Evolutionary conservation across 2,888 invertebrate genomes (phyloP), one percentile per base, ranked within the genome.

Genomic region (Amphipyra tragopoginis): DNA sequence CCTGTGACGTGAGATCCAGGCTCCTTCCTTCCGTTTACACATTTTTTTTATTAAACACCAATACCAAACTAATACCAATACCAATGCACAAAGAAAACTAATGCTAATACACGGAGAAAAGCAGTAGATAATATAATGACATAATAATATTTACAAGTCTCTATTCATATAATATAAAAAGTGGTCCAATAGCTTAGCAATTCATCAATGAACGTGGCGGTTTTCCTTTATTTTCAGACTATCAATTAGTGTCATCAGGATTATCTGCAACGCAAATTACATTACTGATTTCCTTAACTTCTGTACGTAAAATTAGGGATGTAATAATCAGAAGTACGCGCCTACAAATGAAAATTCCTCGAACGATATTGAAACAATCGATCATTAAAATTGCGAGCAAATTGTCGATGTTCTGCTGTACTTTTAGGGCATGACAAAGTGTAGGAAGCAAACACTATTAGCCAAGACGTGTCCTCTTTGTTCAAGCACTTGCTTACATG

Each of bases 401-500:
- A 71, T 60, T 57, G 54, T 38, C 68, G 26, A 39, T 44, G 65
- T 51, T 58, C 49, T 53, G 42, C 60, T 57, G 59, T 65, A 53
- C 70, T 78, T 81, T 71, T 72, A 70, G 69, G 69, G 74, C 79
- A 73, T 65, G 64, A 64, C 58, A 50, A 75, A 79, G 64, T 72
- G 52, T 77, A 73, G 72, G 73, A 73, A 68, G 59, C 63, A 15
- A 49, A 38, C 51, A 68, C 66, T 69, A 75, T 65, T 73, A 76
- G 70, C 65, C 40, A 65, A 71, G 60, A 69, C 72, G 65, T 72
- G 74, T 55, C 55, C 71, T 56, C 73, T 66, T 80, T 81, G 72
- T 82, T 75, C 77, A 69, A 71, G 55, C 52, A 66, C 58, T 66
- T 58, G 54, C 53, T 40, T 42, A 64, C 56, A 70, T 83, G 81